A percentile compares a stretch with the other conserved stretches of the same genome.
phyloP scores from a whole-genome alignment of 2,113 vertebrate species.

The Corydoras sp. region DNA sequence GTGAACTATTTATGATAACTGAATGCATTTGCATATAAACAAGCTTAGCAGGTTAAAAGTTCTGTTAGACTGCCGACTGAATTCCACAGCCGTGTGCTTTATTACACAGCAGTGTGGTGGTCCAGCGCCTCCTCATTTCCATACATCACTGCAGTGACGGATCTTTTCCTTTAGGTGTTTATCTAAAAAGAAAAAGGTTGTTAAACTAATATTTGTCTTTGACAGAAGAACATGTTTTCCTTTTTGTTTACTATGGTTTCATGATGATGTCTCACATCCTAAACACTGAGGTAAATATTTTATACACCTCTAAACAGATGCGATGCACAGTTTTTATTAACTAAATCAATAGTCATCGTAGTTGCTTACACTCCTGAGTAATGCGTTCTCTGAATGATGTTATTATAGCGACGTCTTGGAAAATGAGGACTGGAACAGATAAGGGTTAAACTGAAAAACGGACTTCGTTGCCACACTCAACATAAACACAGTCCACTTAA shows the following conservation, averaged over 20 bases:
- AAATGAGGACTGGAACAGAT: neutral
- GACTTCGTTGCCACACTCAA: too few species aligned
- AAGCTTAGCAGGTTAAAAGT: conserved; percentile 10
- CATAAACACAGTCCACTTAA: too few species aligned
- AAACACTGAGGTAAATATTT: conserved; percentile 28
- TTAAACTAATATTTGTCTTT: conserved; percentile 71
- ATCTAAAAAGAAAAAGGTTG: conserved; percentile 49
- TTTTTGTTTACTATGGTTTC: conserved; percentile 22
- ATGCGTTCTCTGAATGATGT: conserved; percentile 1
- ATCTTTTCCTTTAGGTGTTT: conserved; percentile 48
- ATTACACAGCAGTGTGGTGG: neutral
- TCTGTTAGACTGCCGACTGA: conserved; percentile 5
- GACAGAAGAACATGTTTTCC: conserved; percentile 17
- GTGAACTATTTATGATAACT: conserved; percentile 31
- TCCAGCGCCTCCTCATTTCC: neutral
- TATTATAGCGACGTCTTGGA: conserved; percentile 15
- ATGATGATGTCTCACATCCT: conserved; percentile 15
- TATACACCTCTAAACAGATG: conserved; percentile 7
- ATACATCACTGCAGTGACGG: neutral
- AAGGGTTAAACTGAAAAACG: too few species aligned
- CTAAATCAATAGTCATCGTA: neutral
- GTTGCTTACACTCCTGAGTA: neutral
- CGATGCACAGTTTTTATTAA: neutral
- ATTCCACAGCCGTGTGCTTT: neutral
- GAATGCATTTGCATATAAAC: conserved; percentile 10